phyloP scores from a whole-genome alignment of 2,888 invertebrate genomes.

The Epinotia brunnichana region DNA sequence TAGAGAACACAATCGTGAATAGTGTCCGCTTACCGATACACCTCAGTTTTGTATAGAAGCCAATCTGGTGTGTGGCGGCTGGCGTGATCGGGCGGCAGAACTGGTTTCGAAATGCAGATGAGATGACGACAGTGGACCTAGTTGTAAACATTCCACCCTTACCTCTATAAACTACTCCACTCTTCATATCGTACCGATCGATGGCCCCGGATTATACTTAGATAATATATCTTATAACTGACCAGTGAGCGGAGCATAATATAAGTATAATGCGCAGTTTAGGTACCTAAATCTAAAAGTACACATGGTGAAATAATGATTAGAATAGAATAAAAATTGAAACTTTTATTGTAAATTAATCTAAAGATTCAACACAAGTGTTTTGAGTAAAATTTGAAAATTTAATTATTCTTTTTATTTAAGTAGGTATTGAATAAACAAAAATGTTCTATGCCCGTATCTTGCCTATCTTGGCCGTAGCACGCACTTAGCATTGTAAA shows the following conservation, averaged over 20 bases:
- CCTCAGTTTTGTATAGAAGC: slow-evolving; percentile 79
- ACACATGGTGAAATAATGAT: not conserved
- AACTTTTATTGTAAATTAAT: no score
- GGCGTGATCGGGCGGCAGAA: slow-evolving; percentile 71
- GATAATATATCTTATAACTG: not conserved
- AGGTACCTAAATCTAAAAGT: not conserved
- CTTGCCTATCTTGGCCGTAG: no score
- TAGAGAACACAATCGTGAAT: slow-evolving; percentile 74
- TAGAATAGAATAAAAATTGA: no score
- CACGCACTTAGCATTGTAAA: no score
- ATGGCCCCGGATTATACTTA: slow-evolving; percentile 14
- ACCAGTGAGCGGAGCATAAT: not conserved
- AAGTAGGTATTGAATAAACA: no score
- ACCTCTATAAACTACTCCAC: slow-evolving; percentile 38
- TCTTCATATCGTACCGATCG: slow-evolving; percentile 22
- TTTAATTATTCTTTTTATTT: no score
- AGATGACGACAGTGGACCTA: slow-evolving; percentile 78
- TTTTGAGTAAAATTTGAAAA: no score
- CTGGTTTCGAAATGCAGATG: slow-evolving; percentile 82
- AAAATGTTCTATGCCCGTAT: no score
- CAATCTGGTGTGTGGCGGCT: slow-evolving; percentile 60
- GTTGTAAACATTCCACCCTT: slow-evolving; percentile 62
- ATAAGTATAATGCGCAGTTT: not conserved
- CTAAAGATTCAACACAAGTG: no score
- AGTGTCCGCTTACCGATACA: slow-evolving; percentile 74